phyloP scores from a whole-genome alignment of 2,113 vertebrate species.

The Riparia riparia region DNA sequence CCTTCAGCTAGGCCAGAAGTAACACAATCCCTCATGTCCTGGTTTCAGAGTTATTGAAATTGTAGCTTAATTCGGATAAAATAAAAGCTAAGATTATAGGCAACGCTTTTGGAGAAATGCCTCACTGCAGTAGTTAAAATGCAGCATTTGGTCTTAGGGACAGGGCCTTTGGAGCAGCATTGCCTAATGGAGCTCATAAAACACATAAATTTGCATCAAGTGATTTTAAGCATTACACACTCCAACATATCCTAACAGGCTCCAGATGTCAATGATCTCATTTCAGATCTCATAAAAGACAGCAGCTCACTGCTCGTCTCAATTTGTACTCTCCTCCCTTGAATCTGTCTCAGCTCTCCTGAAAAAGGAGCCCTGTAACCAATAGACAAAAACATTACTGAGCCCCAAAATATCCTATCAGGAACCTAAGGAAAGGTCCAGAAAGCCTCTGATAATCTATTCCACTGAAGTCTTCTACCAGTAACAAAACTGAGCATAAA shows the following conservation, averaged over 20 bases:
- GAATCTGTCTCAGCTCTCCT: background rate
- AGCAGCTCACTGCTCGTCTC: background rate
- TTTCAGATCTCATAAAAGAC: background rate
- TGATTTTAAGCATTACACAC: background rate
- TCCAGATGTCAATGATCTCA: slow-evolving; percentile 29
- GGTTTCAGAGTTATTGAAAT: background rate
- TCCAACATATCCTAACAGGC: background rate
- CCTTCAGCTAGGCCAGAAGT: slow-evolving; percentile 6
- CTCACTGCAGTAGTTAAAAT: background rate
- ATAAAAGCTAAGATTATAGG: background rate
- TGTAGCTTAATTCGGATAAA: background rate
- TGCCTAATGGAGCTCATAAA: background rate
- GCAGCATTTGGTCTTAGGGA: background rate
- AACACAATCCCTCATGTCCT: background rate
- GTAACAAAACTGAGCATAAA: background rate
- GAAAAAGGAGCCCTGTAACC: background rate
- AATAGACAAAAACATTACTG: background rate
- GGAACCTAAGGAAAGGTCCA: background rate
- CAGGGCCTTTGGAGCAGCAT: background rate
- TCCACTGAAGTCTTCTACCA: background rate
- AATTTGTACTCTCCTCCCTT: background rate
- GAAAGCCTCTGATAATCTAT: background rate
- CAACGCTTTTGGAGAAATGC: background rate
- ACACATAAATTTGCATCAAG: background rate
- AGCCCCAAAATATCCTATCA: background rate